Conservation (phyloP, 2,888 invertebrate genomes). For the Torymus aiolomorphi region DNA sequence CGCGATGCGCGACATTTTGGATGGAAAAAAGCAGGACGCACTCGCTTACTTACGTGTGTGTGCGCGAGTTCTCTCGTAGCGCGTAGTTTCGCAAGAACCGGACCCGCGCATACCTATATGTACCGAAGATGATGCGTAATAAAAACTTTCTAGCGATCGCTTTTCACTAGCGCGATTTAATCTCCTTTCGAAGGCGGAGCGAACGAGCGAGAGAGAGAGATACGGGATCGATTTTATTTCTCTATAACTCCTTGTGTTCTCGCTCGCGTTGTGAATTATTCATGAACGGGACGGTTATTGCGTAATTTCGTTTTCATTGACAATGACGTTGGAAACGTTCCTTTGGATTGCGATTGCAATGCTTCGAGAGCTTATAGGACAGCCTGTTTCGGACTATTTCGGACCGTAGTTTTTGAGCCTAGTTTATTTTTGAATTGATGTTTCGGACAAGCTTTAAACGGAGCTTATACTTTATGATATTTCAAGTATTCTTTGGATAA, state of each 20-base stretch:
- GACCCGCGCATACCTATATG: neutral
- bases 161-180: constrained; percentile 25
- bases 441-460: no score
- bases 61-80: neutral
- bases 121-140: neutral
- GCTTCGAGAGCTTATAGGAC: no score
- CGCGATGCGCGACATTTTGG: neutral
- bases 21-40: neutral
- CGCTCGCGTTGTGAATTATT: constrained; percentile 32
- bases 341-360: neutral
- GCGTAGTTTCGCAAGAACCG: constrained; percentile 40
- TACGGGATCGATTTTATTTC: constrained; percentile 24
- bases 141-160: constrained; percentile 36
- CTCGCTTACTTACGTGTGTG: no score
- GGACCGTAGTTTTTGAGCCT: no score
- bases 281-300: constrained; percentile 25
- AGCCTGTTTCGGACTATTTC: no score
- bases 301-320: constrained; percentile 38
- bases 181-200: constrained; percentile 18
- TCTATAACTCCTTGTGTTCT: constrained; percentile 3
- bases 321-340: constrained; percentile 22
- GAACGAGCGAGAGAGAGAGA: no score
- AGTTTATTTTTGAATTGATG: no score
- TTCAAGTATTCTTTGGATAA: no score
- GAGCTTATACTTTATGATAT: no score